These are phyloP conservation scores for Ptiloglossa arizonensis DNA, from an alignment of 1,140 invertebrate genomes.

Conservation along the genomic window DNA sequence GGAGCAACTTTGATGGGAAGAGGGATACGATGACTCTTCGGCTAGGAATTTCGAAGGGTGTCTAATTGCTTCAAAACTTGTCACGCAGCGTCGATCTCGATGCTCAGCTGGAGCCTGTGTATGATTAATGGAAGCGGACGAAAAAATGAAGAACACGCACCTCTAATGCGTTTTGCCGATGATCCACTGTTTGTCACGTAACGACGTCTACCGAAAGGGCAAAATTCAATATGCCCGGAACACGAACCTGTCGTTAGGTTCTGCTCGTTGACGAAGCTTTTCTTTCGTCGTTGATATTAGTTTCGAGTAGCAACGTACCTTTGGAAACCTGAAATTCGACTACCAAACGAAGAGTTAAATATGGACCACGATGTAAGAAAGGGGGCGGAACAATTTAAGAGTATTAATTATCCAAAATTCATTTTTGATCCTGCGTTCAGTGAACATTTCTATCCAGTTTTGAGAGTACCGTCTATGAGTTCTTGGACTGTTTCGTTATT, in stretches of 20 bases:
- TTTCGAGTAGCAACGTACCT: not conserved
- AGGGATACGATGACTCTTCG: conserved; percentile 40
- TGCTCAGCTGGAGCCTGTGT: conserved; percentile 48
- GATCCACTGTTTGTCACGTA: conserved; percentile 45
- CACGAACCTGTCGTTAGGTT: not conserved
- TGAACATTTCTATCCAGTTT: too few species aligned
- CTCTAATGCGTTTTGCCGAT: conserved; percentile 57
- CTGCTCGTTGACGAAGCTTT: not conserved
- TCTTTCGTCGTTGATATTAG: conserved; percentile 12
- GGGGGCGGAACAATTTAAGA: too few species aligned
- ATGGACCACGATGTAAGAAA: not conserved
- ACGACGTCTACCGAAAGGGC: not conserved
- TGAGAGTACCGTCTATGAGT: too few species aligned
- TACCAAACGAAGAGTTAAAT: not conserved
- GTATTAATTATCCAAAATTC: too few species aligned
- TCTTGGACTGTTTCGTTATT: too few species aligned
- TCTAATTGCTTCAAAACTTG: conserved; percentile 76
- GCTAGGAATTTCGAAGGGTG: conserved; percentile 71
- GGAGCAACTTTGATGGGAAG: too few species aligned
- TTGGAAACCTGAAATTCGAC: not conserved
- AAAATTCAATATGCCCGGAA: conserved; percentile 12
- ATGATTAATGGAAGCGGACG: conserved; percentile 61
- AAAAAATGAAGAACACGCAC: conserved; percentile 31
- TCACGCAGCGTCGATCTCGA: conserved; percentile 65
- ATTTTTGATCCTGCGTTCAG: too few species aligned